phyloP scores from a whole-genome alignment of 2,113 vertebrate species.

The Dromaius novaehollandiae region DNA sequence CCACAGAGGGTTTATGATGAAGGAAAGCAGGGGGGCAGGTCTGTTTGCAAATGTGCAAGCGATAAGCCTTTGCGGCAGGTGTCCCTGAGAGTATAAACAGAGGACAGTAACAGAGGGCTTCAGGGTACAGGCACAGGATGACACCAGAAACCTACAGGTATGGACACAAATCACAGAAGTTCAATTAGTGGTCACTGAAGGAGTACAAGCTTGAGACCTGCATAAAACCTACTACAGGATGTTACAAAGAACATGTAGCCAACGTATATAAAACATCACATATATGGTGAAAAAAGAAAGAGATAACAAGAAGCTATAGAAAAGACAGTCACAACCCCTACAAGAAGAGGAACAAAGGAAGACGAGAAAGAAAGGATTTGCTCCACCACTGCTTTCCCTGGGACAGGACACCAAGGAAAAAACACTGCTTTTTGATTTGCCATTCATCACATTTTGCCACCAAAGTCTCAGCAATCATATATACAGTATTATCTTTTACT shows the following conservation, averaged over 20 bases:
- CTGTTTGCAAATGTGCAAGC: not conserved
- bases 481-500: not conserved
- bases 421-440: not conserved
- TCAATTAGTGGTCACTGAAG: not conserved
- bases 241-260: not conserved
- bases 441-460: not conserved
- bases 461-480: not conserved
- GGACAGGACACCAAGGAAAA: not conserved
- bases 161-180: accelerated
- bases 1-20: not conserved
- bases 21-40: not conserved
- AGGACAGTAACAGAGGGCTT: not conserved
- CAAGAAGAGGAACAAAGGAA: not conserved
- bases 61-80: accelerated
- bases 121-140: accelerated
- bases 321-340: not conserved
- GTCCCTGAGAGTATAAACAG: accelerated
- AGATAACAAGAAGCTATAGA: not conserved
- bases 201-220: no score
- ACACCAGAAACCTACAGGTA: accelerated
- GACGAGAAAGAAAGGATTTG: not conserved
- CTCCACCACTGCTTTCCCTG: accelerated
- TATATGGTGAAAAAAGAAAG: not conserved
- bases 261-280: not conserved
- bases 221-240: accelerated